Percentiles rank a stretch among this genome's conserved stretches.
phyloP scores from a whole-genome alignment of 2,888 invertebrate species.

The Trachelus troglodyta region DNA sequence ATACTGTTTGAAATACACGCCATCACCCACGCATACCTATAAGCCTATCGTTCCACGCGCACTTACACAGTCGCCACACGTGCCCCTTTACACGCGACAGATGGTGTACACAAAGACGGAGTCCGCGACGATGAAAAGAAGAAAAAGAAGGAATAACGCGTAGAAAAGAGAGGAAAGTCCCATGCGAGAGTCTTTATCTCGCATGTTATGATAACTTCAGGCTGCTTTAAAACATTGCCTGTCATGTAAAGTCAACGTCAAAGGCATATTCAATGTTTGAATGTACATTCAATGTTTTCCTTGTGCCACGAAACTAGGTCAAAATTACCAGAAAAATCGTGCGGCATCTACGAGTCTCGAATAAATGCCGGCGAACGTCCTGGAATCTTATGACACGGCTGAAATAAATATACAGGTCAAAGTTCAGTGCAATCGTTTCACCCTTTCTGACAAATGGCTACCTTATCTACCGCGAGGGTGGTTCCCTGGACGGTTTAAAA shows the following conservation, averaged over 20 bases:
- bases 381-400: not conserved
- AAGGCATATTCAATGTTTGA: not conserved
- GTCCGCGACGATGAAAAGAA: not conserved
- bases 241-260: not conserved
- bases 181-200: not conserved
- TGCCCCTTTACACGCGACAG: not conserved
- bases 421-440: not conserved
- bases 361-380: too few species aligned
- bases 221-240: not conserved
- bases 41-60: not conserved
- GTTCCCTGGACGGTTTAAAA: not conserved
- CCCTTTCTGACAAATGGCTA: not conserved
- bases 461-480: not conserved
- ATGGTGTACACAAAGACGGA: not conserved
- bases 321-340: not conserved
- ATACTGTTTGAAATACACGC: not conserved
- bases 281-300: not conserved
- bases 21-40: not conserved
- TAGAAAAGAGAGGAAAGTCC: not conserved
- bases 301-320: not conserved
- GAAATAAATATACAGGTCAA: not conserved
- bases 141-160: not conserved
- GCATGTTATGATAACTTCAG: not conserved
- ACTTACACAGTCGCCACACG: not conserved
- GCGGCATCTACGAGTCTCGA: not conserved